Conservation (phyloP, 2,888 invertebrate species). For the Macrosiphum euphorbiae region DNA sequence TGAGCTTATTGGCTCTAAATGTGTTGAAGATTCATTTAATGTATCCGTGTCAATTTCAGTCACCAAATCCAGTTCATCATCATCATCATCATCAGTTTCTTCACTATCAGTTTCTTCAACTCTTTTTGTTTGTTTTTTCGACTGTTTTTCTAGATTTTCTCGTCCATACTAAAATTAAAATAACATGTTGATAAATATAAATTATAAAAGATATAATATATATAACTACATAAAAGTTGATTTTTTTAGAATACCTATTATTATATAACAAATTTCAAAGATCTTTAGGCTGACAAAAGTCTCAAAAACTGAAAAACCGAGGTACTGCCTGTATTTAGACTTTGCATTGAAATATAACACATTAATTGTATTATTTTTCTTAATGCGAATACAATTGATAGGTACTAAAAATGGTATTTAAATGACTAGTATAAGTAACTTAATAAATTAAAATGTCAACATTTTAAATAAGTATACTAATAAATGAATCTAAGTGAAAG, state of each 20-base stretch:
- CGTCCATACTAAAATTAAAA: constrained; percentile 80
- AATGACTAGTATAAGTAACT: background rate
- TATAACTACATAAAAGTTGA: background rate
- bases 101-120: constrained; percentile 56
- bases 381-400: background rate
- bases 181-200: background rate
- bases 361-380: background rate
- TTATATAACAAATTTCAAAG: background rate
- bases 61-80: constrained; percentile 39
- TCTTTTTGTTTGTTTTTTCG: constrained; percentile 63
- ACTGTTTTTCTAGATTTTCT: constrained; percentile 78
- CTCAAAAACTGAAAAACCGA: background rate
- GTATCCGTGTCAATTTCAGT: background rate
- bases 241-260: background rate
- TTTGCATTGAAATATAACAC: background rate
- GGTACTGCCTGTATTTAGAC: background rate
- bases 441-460: background rate
- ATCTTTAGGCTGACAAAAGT: background rate
- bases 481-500: background rate
- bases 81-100: constrained; percentile 57
- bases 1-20: background rate
- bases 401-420: background rate
- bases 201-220: background rate
- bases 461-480: background rate
- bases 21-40: constrained; percentile 7